Evolutionary conservation across 2,888 invertebrate species (phyloP).

Genomic region (Idaea straminata): DNA sequence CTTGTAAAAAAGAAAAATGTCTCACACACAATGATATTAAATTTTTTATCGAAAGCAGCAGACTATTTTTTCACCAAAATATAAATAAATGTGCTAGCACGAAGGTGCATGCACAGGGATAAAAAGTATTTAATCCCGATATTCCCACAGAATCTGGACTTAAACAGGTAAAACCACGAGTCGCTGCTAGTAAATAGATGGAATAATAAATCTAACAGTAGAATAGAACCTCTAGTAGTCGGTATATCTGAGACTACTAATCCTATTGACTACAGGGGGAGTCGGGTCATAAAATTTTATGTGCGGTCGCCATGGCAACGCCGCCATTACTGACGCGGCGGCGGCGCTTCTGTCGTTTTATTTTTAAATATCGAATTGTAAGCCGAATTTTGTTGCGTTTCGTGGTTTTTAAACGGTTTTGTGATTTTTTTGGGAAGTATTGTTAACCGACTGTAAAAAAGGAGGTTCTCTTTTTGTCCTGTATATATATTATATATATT

Average conservation of each 20-base stretch:
- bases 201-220: not conserved
- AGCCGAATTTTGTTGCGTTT: not conserved
- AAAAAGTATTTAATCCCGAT: too few species aligned
- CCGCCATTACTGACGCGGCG: constrained; percentile 57
- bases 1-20: too few species aligned
- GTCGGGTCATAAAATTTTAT: constrained; percentile 73
- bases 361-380: constrained; percentile 3
- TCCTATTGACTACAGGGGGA: constrained; percentile 44
- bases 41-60: too few species aligned
- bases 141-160: too few species aligned
- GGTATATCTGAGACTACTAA: not conserved
- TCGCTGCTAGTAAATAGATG: not conserved
- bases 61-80: too few species aligned
- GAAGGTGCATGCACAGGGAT: too few species aligned
- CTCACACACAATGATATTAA: too few species aligned
- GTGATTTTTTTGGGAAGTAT: too few species aligned
- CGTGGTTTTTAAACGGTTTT: not conserved
- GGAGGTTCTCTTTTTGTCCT: too few species aligned
- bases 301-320: constrained; percentile 65
- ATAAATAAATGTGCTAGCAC: too few species aligned
- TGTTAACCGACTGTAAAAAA: too few species aligned
- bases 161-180: not conserved
- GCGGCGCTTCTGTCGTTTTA: constrained; percentile 17
- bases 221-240: not conserved
- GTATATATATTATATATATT: too few species aligned